These are phyloP conservation scores for Trinorchestia longiramus DNA, from an alignment of 1,140 invertebrate genomes.

Conservation along the genomic window DNA sequence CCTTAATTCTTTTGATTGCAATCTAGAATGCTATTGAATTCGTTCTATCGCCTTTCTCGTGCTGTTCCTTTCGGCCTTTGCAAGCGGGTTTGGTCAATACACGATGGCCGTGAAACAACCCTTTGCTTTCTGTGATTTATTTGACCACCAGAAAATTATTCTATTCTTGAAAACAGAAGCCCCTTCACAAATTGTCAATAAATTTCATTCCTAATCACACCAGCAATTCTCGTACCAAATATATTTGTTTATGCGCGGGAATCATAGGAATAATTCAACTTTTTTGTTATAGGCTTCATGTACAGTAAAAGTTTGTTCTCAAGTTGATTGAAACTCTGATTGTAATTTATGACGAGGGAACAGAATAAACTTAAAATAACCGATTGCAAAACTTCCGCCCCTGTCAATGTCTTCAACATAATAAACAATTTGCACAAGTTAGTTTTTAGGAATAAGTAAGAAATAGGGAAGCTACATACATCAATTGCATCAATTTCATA, in stretches of 20 bases:
- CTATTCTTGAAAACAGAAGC: not conserved
- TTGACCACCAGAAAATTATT: not conserved
- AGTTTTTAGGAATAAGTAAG: too few relatives aligned
- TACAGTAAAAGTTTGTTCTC: too few relatives aligned
- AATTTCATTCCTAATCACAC: not conserved
- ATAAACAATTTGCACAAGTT: too few relatives aligned
- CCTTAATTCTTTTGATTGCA: conserved; percentile 12
- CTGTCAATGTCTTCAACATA: too few relatives aligned
- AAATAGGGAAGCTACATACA: too few relatives aligned
- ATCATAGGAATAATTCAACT: too few relatives aligned
- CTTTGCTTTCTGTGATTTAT: not conserved
- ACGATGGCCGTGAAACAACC: not conserved
- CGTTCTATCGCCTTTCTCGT: not conserved
- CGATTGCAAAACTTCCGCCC: too few relatives aligned
- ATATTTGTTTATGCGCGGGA: not conserved
- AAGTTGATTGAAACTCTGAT: too few relatives aligned
- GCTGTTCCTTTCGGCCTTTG: not conserved
- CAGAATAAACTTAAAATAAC: too few relatives aligned
- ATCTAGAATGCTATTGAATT: not conserved
- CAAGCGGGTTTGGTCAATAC: not conserved
- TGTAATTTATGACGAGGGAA: too few relatives aligned
- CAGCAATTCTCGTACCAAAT: not conserved
- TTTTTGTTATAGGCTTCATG: too few relatives aligned
- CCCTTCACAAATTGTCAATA: not conserved
- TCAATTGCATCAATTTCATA: too few relatives aligned